Conservation (phyloP, 2,888 invertebrate genomes). For the Eudasyphora cyanicolor region DNA sequence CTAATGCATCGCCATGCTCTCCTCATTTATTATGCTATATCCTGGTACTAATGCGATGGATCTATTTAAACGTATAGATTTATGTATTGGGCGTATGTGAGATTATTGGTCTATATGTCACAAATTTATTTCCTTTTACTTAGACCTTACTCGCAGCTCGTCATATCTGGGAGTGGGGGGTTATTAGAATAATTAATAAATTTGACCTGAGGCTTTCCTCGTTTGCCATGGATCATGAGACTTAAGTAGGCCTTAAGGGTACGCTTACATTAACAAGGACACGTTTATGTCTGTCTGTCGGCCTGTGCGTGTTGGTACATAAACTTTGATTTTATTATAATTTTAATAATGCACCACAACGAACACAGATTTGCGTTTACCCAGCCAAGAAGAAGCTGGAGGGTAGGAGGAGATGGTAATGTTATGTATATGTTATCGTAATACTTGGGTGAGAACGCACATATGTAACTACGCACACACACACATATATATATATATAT, state of each 20-base stretch:
- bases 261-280: background rate
- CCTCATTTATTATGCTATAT: too few relatives aligned
- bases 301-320: background rate
- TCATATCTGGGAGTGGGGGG: background rate
- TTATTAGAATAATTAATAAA: slow-evolving; percentile 39
- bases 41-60: too few relatives aligned
- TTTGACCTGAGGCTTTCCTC: slow-evolving; percentile 6
- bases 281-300: background rate
- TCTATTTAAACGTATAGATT: too few relatives aligned
- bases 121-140: background rate
- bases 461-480: background rate
- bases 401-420: background rate
- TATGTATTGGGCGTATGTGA: too few relatives aligned
- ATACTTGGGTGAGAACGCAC: too few relatives aligned
- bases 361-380: background rate
- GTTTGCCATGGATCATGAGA: background rate
- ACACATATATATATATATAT: too few relatives aligned
- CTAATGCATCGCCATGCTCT: background rate
- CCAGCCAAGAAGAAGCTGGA: background rate
- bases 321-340: slow-evolving; percentile 14
- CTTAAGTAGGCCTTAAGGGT: slow-evolving; percentile 5
- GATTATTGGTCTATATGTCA: too few relatives aligned
- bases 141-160: too few relatives aligned
- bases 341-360: slow-evolving; percentile 3
- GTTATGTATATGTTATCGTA: background rate